Conservation (phyloP, 2,797 vertebrate genomes). For the Buceros bicornis region DNA sequence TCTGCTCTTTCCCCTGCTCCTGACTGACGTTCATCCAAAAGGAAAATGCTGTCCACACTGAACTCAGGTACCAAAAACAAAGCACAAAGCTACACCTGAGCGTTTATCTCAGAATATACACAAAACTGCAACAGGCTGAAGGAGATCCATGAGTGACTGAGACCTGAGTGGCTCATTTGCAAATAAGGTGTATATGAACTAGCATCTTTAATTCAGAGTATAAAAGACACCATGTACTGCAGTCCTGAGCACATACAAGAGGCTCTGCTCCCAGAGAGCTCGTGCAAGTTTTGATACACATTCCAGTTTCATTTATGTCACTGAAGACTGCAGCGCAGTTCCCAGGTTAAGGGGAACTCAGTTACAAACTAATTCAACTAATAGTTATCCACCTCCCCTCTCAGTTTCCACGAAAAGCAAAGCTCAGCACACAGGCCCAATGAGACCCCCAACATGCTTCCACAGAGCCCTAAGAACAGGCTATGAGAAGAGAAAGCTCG, state of each 20-base stretch:
- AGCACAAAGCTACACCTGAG: not conserved
- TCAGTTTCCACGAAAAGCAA: not conserved
- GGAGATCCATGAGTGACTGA: not conserved
- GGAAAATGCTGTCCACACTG: not conserved
- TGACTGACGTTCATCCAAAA: not conserved
- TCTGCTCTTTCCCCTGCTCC: not conserved
- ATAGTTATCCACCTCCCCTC: not conserved
- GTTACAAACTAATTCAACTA: not conserved
- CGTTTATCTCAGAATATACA: not conserved
- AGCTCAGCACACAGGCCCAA: not conserved
- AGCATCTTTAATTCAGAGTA: not conserved
- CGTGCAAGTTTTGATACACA: not conserved
- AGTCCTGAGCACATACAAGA: not conserved
- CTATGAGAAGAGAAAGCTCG: not conserved
- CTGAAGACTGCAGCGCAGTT: not conserved
- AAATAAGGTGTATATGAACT: not conserved
- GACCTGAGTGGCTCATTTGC: not conserved
- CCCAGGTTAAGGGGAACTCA: not conserved
- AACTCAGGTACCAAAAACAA: not conserved
- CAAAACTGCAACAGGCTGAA: not conserved
- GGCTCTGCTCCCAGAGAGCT: not conserved
- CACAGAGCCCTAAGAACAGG: not conserved
- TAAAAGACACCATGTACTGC: not conserved
- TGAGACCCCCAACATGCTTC: not conserved
- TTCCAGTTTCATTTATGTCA: not conserved